Evolutionary conservation across 2,888 invertebrate genomes (phyloP), one percentile per base, ranked within the genome.

Genomic region (Tetanocera ferruginea): DNA sequence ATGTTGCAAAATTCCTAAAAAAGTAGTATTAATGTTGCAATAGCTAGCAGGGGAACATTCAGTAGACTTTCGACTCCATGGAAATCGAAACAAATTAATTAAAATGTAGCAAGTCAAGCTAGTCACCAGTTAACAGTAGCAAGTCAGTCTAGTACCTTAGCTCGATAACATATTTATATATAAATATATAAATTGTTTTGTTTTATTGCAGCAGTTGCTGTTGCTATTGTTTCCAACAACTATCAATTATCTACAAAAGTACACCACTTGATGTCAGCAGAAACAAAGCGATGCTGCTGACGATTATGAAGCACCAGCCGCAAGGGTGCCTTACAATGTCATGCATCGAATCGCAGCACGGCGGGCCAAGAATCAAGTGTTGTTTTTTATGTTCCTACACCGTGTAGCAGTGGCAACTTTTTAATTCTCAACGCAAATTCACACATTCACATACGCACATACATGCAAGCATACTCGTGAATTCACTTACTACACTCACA

Each of bases 1-100:
- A 43, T n/a, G 67, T 67, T 67, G 67, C 37, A 5, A 23, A 67
- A 67, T 67, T 67, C 0, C 43, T 31, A 37, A 67, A 60, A 60
- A 25, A 60, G 25, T 19, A 25, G 1, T 43, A 11, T 43, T 11
- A 11, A 14, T 43, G 14, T 43, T 43, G 14, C 37, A 37, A 37
- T 37, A 37, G 37, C 43, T 14, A 6, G 43, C 11, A 43, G 43
- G 43, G 11, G 43, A 11, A 43, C 11, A 43, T 11, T 43, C 14
- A 43, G 43, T 2, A 43, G 1, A 43, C 1, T 11, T 43, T 11
- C 2, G 14, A 43, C 43, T 43, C 3, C 43, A 43, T 43, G 43
- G 6, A 43, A 43, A 43, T 43, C 43, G 43, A 43, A 43, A 43
- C 43, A 43, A 43, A 43, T 43, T 43, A 14, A 43, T 43, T 43